Evolutionary conservation across 1,140 invertebrate species (phyloP).

Genomic region (Anastrepha obliqua): DNA sequence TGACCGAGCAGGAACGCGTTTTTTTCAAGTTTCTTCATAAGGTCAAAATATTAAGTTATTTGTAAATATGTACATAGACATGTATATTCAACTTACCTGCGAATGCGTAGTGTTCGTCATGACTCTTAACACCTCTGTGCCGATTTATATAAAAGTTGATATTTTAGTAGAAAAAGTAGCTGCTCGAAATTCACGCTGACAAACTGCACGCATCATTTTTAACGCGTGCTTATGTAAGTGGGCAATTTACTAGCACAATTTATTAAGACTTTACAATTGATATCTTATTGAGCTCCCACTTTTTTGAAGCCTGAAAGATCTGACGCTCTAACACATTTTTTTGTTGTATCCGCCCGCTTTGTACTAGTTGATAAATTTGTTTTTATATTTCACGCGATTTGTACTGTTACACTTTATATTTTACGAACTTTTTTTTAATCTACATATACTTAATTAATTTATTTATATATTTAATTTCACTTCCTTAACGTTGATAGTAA

Average conservation of each 20-base stretch:
- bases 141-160: neutral
- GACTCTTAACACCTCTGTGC: neutral
- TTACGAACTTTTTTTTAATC: neutral
- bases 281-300: neutral
- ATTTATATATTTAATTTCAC: slow-evolving; percentile 5
- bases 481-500: slow-evolving; percentile 21
- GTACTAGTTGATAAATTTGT: slow-evolving; percentile 17
- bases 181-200: neutral
- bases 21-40: neutral
- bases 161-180: neutral
- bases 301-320: neutral
- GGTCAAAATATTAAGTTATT: no score
- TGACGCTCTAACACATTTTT: neutral
- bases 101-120: neutral
- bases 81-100: neutral
- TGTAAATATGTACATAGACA: no score
- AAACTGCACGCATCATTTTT: neutral
- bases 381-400: slow-evolving; percentile 14
- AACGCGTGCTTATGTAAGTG: neutral
- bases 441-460: slow-evolving; percentile 18
- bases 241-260: neutral
- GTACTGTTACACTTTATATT: slow-evolving; percentile 12
- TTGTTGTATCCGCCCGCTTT: neutral
- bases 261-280: neutral
- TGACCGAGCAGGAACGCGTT: neutral